These are phyloP conservation scores for Oryzias woworae DNA, from an alignment of 2,113 vertebrate genomes.

Conservation along the genomic window DNA sequence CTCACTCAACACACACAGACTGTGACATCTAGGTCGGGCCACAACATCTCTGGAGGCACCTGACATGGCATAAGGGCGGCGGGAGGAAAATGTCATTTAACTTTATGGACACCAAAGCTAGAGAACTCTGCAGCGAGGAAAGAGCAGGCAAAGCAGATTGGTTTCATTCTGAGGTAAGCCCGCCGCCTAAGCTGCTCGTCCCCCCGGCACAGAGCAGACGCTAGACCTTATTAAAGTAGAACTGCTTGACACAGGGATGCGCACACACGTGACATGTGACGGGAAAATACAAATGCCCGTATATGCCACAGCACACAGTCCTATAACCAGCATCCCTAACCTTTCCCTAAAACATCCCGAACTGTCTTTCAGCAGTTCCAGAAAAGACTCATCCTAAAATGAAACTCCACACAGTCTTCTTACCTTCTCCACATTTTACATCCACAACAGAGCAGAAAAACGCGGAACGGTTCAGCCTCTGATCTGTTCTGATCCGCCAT, in stretches of 20 bases:
- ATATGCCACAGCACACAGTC: constrained; percentile 20
- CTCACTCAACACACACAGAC: constrained; percentile 53
- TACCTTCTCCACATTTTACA: constrained; percentile 72
- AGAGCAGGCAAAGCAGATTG: constrained; percentile 77
- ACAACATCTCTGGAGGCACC: constrained; percentile 62
- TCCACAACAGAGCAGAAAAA: constrained; percentile 71
- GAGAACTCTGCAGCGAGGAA: constrained; percentile 70
- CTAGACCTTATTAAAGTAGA: constrained; percentile 76
- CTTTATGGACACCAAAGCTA: constrained; percentile 73
- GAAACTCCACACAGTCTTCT: constrained; percentile 46
- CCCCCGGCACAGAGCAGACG: constrained; percentile 72
- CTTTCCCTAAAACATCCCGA: not conserved
- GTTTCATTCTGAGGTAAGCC: constrained; percentile 78
- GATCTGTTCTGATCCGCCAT: constrained; percentile 66
- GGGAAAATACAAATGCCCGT: constrained; percentile 59
- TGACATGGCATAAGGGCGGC: constrained; percentile 56
- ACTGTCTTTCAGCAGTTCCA: not conserved
- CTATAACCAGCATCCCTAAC: constrained; percentile 3
- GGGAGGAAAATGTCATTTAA: constrained; percentile 76
- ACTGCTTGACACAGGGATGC: constrained; percentile 55
- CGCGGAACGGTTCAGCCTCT: constrained; percentile 49
- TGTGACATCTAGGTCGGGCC: constrained; percentile 62
- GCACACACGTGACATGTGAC: constrained; percentile 51
- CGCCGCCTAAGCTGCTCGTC: constrained; percentile 64
- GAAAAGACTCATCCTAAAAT: not conserved